These are phyloP conservation scores for Addax nasomaculatus DNA, from an alignment of 2,113 vertebrate species.

Conservation along the genomic window DNA sequence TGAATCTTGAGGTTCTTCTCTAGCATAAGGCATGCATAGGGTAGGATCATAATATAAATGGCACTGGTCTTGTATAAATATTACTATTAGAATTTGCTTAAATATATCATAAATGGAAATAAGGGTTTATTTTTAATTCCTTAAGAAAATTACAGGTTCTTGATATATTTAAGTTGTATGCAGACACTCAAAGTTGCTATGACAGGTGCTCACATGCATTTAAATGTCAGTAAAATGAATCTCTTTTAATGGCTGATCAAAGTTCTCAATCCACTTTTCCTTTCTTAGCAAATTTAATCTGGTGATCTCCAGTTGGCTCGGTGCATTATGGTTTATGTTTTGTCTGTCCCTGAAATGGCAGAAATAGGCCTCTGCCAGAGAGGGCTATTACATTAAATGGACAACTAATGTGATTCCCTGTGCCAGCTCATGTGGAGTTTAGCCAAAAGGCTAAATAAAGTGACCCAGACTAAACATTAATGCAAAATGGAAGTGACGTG, in stretches of 20 bases:
- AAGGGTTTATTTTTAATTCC: neutral
- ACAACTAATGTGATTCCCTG: conserved; percentile 14
- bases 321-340: conserved; percentile 29
- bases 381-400: conserved; percentile 38
- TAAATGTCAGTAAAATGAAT: conserved; percentile 36
- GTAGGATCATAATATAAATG: neutral
- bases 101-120: neutral
- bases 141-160: neutral
- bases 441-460: conserved; percentile 43
- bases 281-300: conserved; percentile 52
- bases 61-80: neutral
- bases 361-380: conserved; percentile 5
- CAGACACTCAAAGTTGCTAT: neutral
- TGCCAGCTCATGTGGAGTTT: conserved; percentile 48
- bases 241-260: conserved; percentile 23
- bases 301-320: conserved; percentile 19
- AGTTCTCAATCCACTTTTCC: conserved; percentile 1
- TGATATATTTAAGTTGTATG: neutral
- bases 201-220: neutral
- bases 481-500: conserved; percentile 6
- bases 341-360: conserved; percentile 38
- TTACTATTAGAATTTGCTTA: neutral
- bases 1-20: neutral
- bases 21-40: neutral
- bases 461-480: conserved; percentile 47